A percentile compares a stretch with the other conserved stretches of the same genome.
Evolutionary conservation across 2,113 vertebrate species (phyloP).

Genomic region (Rhombomys opimus): DNA sequence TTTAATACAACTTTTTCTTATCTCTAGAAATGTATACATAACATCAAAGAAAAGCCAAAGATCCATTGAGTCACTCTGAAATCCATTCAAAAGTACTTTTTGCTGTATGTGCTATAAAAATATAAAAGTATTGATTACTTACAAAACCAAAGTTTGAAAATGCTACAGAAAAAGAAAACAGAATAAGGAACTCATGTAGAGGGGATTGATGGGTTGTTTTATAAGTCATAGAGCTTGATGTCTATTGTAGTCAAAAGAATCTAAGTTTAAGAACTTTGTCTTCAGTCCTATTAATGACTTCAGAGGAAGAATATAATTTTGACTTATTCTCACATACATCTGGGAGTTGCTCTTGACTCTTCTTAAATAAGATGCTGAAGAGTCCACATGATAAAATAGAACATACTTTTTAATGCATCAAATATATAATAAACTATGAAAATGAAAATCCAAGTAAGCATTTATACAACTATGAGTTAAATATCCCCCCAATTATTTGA

Average conservation of each 20-base stretch:
- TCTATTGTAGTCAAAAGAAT: background rate
- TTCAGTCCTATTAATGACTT: background rate
- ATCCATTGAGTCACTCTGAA: background rate
- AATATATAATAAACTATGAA: conserved; percentile 25
- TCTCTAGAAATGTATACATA: conserved; percentile 43
- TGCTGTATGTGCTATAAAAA: background rate
- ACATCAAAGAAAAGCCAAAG: background rate
- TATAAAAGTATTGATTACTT: background rate
- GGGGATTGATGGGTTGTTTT: background rate
- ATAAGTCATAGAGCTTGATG: background rate
- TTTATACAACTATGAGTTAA: conserved; percentile 41
- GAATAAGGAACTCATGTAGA: background rate
- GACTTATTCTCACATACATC: background rate
- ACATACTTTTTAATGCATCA: background rate
- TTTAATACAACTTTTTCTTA: conserved; percentile 37
- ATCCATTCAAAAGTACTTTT: background rate
- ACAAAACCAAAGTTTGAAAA: background rate
- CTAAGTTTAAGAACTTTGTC: background rate
- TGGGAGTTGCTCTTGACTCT: background rate
- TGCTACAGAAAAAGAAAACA: conserved; percentile 3
- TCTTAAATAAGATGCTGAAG: conserved; percentile 6
- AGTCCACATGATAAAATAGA: background rate
- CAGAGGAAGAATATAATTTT: background rate
- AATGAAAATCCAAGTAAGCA: conserved; percentile 60
- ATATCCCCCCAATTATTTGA: background rate